Percentiles rank a stretch among this genome's conserved stretches.
Evolutionary conservation across 2,797 vertebrate genomes (phyloP).

Genomic region (Squalus acanthias): DNA sequence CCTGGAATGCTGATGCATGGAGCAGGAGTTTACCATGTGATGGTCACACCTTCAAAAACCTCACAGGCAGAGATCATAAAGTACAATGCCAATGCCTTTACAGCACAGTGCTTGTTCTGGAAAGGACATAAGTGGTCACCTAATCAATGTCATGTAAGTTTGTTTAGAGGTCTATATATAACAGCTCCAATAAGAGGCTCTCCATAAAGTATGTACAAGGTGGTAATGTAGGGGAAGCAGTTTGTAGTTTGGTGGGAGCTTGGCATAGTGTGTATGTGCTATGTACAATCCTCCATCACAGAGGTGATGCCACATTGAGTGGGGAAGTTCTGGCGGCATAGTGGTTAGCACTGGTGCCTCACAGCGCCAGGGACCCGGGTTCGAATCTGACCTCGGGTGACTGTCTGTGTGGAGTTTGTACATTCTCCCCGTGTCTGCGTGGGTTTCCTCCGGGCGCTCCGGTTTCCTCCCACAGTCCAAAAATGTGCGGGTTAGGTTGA

Average conservation of each 20-base stretch:
- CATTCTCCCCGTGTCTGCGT: too few species aligned
- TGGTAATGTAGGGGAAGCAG: background rate
- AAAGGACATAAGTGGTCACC: slow-evolving; percentile 36
- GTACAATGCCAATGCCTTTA: slow-evolving; percentile 47
- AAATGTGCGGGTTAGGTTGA: too few species aligned
- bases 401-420: too few species aligned
- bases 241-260: background rate
- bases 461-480: too few species aligned
- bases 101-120: slow-evolving; percentile 63
- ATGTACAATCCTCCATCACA: background rate
- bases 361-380: too few species aligned
- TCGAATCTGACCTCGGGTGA: too few species aligned
- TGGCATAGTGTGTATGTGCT: background rate
- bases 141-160: slow-evolving; percentile 15
- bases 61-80: slow-evolving; percentile 42
- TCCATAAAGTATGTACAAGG: background rate
- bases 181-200: background rate
- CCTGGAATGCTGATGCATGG: slow-evolving; percentile 53
- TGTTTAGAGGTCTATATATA: background rate
- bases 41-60: slow-evolving; percentile 45
- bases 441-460: too few species aligned
- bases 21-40: slow-evolving; percentile 55
- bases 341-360: too few species aligned
- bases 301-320: background rate
- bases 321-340: background rate